Base-by-base conservation (phyloP, 1,140 invertebrate genomes). In the Plutomurus gul region DNA sequence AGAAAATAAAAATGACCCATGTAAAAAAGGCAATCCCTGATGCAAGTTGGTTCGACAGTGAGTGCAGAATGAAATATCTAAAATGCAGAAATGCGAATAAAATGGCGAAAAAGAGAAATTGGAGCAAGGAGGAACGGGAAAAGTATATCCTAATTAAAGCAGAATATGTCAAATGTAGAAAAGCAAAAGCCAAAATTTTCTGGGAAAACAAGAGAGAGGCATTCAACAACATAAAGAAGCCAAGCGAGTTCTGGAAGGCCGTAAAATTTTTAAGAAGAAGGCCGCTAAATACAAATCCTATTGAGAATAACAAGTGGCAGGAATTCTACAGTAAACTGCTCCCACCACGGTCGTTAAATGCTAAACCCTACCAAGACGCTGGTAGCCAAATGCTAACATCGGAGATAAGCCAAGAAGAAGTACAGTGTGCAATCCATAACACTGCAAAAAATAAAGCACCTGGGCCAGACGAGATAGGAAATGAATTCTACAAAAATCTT, bases 391-490 rank as follows among this genome's bases (percentile, higher is more conserved):
- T 33, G 3, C 40, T 22, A 1, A 74, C 72, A 0, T 13, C 8
- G 4, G 20, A 20, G 0, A 46, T 74, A 2, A 6, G 0, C 3
- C 0, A 8, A 2, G 10, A 25, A 3, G 72, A 74, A 47, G 7
- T 74, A 1, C 6, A 47, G 2, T 0, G 2, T 0, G 72, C 72
- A 4, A 13, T 74, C 6, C 46, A 46, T 27, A 74, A 47, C 5
- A 22, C 47, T 4, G 11, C 18, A 4, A 25, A 4, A 7, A 16
- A 25, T 3, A 78, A 82, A 71, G 76, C 84, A 0, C 78, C 84
- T 25, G 84, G 84, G 16, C 60, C 74, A 0, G 82, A 84, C 49
- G 37, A 20, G 13, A 76, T 82, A 16, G 20, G 73, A 7, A 80
- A 79, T 40, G 77, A 79, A 22, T 74, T 65, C n/a, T 43, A 49